Percentiles rank a stretch among this genome's conserved stretches.
These are phyloP conservation scores for Puffinus mauretanicus DNA, from an alignment of 2,113 vertebrate genomes.

Conservation along the genomic window DNA sequence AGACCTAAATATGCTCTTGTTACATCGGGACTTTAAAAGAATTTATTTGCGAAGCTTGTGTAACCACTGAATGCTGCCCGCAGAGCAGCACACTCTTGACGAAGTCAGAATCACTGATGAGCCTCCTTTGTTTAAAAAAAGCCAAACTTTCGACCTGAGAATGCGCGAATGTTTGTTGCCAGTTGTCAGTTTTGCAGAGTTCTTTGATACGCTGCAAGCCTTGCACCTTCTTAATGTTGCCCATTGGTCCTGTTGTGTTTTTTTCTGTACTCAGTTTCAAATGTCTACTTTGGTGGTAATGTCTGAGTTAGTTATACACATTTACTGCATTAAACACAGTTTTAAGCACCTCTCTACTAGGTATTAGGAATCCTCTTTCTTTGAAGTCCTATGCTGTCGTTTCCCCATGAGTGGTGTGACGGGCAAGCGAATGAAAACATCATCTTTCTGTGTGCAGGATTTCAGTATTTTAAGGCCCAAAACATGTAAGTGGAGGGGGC, in stretches of 20 bases:
- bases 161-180: conserved; percentile 30
- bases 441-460: neutral
- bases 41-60: neutral
- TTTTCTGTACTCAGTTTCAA: conserved; percentile 33
- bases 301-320: neutral
- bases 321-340: conserved; percentile 56
- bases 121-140: conserved; percentile 25
- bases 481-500: neutral
- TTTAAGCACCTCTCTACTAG: neutral
- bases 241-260: conserved; percentile 1
- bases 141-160: conserved; percentile 3
- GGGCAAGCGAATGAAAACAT: neutral
- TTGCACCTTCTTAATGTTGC: conserved; percentile 1
- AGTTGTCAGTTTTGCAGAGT: neutral
- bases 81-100: neutral
- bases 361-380: neutral
- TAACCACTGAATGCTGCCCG: neutral
- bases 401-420: neutral
- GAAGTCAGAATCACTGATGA: neutral
- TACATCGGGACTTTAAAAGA: neutral
- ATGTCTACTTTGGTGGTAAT: conserved; percentile 23
- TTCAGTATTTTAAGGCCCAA: neutral
- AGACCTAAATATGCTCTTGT: conserved; percentile 29
- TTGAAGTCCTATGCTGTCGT: fast-evolving
- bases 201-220: conserved; percentile 10